Evolutionary conservation across 2,797 vertebrate species (phyloP).

Genomic region (Myotis planiceps): DNA sequence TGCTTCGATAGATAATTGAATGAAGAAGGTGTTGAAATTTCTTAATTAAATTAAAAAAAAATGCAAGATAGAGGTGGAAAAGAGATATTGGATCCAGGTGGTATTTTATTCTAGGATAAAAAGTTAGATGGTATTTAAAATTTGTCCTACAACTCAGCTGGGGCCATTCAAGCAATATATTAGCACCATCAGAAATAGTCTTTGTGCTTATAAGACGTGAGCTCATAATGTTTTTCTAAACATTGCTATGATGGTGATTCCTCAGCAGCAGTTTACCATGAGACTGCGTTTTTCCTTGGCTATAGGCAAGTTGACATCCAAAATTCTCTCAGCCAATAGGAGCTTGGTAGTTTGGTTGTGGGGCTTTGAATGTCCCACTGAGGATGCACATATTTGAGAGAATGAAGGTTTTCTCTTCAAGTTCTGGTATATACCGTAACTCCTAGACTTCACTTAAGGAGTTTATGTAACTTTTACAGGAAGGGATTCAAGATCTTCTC

Average conservation of each 20-base stretch:
- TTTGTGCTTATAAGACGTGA: background rate
- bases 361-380: background rate
- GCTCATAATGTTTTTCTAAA: background rate
- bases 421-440: background rate
- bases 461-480: background rate
- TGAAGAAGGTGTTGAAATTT: background rate
- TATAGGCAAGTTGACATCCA: background rate
- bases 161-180: background rate
- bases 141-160: background rate
- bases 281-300: background rate
- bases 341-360: background rate
- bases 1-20: background rate
- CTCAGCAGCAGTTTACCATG: background rate
- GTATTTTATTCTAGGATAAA: background rate
- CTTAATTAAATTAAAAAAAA: background rate
- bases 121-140: background rate
- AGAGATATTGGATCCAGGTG: background rate
- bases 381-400: background rate
- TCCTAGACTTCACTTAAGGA: background rate
- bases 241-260: background rate
- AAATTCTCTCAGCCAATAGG: background rate
- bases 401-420: background rate
- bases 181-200: background rate
- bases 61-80: background rate
- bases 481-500: background rate